Evolutionary conservation across 2,113 vertebrate genomes (phyloP).

Genomic region (Ivindomyrus marchei): DNA sequence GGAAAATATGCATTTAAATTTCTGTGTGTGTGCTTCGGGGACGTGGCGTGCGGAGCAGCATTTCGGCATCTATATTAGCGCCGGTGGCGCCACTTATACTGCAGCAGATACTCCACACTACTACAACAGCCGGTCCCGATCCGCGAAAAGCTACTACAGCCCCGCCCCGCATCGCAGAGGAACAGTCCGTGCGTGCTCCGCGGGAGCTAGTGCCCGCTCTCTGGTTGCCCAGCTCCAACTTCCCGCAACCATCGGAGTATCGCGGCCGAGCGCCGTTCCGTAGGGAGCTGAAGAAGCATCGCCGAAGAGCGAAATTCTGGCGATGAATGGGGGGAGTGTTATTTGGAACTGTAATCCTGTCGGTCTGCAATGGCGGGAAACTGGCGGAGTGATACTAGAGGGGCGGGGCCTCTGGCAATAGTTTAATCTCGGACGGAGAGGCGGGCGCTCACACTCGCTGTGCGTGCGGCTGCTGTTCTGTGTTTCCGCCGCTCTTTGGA

Average conservation of each 20-base stretch:
- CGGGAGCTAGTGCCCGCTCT: background rate
- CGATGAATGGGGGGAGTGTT: background rate
- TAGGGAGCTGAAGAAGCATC: background rate
- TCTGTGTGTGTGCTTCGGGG: background rate
- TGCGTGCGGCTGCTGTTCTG: background rate
- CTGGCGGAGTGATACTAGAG: constrained; percentile 29
- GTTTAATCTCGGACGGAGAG: background rate
- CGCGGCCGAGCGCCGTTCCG: background rate
- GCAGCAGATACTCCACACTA: background rate
- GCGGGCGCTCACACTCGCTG: background rate
- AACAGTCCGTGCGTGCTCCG: background rate
- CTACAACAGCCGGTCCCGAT: background rate
- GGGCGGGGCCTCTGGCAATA: background rate
- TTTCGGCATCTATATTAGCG: background rate
- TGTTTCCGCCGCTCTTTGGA: background rate
- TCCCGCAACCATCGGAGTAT: background rate
- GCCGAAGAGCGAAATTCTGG: background rate
- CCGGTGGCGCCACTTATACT: background rate
- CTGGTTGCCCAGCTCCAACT: background rate
- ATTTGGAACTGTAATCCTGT: background rate
- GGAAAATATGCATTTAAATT: background rate
- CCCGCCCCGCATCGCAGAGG: background rate
- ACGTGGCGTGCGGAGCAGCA: background rate
- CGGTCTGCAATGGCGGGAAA: constrained; percentile 36
- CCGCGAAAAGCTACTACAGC: background rate